A percentile compares a stretch with the other conserved stretches of the same genome.
phyloP scores from a whole-genome alignment of 2,888 invertebrate species.

The Pristionchus entomophagus region DNA sequence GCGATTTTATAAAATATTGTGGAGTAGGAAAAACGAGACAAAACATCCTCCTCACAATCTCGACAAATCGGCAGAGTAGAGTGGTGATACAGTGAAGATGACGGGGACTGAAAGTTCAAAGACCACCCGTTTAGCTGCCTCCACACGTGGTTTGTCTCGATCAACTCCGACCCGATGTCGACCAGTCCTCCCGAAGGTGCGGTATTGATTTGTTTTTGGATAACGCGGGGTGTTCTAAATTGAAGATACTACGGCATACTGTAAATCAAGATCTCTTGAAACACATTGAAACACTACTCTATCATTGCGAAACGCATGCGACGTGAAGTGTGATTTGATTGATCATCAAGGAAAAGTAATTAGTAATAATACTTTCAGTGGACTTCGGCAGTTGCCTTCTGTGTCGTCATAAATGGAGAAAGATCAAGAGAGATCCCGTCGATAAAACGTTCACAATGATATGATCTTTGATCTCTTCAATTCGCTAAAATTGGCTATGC shows the following conservation, averaged over 20 bases:
- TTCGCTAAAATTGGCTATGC: not conserved
- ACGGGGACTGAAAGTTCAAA: no score
- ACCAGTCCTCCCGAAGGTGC: not conserved
- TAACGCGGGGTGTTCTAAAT: no score
- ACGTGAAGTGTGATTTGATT: not conserved
- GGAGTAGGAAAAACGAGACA: no score
- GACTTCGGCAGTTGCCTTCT: conserved; percentile 35
- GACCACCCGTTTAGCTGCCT: not conserved
- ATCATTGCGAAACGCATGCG: no score
- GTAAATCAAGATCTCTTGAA: no score
- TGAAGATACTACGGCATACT: no score
- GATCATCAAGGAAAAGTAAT: not conserved
- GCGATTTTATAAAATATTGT: not conserved
- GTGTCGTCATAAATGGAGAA: conserved; percentile 20
- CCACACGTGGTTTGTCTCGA: conserved; percentile 35
- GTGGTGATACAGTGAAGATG: no score
- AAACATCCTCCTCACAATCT: no score
- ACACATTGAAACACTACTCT: no score
- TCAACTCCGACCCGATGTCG: not conserved
- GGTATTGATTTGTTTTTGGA: not conserved
- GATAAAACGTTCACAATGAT: conserved; percentile 26
- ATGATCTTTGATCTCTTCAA: not conserved
- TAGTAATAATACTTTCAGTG: not conserved
- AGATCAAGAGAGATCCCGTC: conserved; percentile 9
- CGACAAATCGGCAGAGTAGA: no score